Evolutionary conservation across 1,140 invertebrate genomes (phyloP), one percentile per base, ranked within the genome.

Genomic region (Probaryconus sp.): DNA sequence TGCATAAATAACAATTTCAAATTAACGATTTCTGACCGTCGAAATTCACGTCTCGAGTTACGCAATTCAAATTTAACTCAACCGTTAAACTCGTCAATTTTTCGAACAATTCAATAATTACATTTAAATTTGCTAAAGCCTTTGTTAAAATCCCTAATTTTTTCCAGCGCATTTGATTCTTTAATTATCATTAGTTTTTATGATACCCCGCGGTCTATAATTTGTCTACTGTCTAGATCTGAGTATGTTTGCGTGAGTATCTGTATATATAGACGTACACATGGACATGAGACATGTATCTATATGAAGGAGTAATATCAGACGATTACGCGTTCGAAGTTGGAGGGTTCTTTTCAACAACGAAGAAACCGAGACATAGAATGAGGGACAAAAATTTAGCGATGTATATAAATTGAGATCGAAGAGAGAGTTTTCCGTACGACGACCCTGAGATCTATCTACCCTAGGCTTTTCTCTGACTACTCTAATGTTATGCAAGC

Each of bases 141-240:
- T n/a, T n/a, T n/a, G n/a, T n/a, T n/a, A n/a, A n/a, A n/a, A n/a
- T n/a, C n/a, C n/a, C n/a, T n/a, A n/a, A n/a, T n/a, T n/a, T n/a
- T n/a, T n/a, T 48, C 42, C 13, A 47, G 30, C 24, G 20, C 24
- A 9, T 60, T 38, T 26, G 55, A 60, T 63, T 50, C 26, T 43
- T 33, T 63, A 63, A 63, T 63, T 51, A n/a, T 63, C 47, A 63
- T 63, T 63, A 40, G 26, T 63, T 51, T 63, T 61, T 50, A 51
- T 33, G 58, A 40, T 42, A 63, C 14, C 58, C 58, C 37, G 21
- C 35, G 18, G 47, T 51, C 47, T 64, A 43, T 51, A 64, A 64
- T 64, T 64, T 64, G 60, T 64, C 60, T 35, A 37, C 28, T 38
- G 60, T 64, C 60, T 64, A 45, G 47, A 64, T 24, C 16, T 11